These are phyloP conservation scores for Euplagia quadripunctaria DNA, from an alignment of 2,888 invertebrate species.

Conservation along the genomic window DNA sequence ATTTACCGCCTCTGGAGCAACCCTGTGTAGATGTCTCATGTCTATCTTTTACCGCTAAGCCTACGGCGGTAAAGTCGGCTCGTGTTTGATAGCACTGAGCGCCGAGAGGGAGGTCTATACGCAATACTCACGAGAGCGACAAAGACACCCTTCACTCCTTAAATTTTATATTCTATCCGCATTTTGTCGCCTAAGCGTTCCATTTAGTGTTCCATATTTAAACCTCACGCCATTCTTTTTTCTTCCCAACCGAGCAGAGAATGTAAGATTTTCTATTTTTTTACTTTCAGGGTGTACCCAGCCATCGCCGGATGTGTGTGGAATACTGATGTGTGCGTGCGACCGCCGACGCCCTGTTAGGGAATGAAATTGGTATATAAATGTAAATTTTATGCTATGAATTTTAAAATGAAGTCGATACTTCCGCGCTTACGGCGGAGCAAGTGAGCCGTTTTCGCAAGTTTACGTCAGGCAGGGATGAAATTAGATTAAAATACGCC, in stretches of 20 bases:
- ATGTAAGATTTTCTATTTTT: constrained; percentile 80
- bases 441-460: constrained; percentile 74
- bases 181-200: constrained; percentile 88
- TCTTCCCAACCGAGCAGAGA: constrained; percentile 76
- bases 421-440: constrained; percentile 77
- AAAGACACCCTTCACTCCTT: constrained; percentile 75
- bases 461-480: constrained; percentile 77
- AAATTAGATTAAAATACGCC: constrained; percentile 83
- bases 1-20: constrained; percentile 71
- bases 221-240: constrained; percentile 83
- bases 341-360: constrained; percentile 83
- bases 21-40: constrained; percentile 76
- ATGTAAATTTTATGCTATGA: constrained; percentile 88
- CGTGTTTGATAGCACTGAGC: constrained; percentile 78
- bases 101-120: constrained; percentile 65
- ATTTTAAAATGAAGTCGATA: constrained; percentile 87
- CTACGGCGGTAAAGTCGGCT: constrained; percentile 82
- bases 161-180: constrained; percentile 87
- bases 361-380: constrained; percentile 88
- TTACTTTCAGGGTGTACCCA: constrained; percentile 75
- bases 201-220: constrained; percentile 88
- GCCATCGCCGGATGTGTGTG: constrained; percentile 74
- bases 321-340: constrained; percentile 86
- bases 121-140: constrained; percentile 58
- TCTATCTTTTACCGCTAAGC: constrained; percentile 87